A percentile compares a stretch with the other conserved stretches of the same genome.
These are phyloP conservation scores for Lutjanus erythropterus DNA, from an alignment of 2,113 vertebrate species.

Conservation along the genomic window DNA sequence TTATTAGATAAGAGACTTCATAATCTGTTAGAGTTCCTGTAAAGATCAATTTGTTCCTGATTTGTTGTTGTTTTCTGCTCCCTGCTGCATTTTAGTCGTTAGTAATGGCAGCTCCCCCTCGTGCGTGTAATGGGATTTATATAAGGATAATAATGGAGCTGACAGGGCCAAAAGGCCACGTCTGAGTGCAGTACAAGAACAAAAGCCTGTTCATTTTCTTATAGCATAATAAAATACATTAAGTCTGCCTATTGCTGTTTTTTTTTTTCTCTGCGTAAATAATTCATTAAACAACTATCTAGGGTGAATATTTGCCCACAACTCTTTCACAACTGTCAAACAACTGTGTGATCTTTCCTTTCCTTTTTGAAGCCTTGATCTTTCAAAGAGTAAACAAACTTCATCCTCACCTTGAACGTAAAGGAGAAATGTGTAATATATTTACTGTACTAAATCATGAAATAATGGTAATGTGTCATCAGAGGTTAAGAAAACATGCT, in stretches of 20 bases:
- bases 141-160: not conserved
- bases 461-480: too few relatives aligned
- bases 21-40: not conserved
- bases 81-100: not conserved
- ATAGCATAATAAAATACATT: slow-evolving; percentile 30
- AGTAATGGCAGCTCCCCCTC: not conserved
- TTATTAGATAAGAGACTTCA: not conserved
- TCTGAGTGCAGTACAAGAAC: slow-evolving; percentile 3
- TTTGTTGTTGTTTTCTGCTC: slow-evolving; percentile 20
- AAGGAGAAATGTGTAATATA: too few relatives aligned
- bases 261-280: slow-evolving; percentile 14
- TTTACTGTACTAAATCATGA: too few relatives aligned
- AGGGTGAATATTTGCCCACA: slow-evolving; percentile 25
- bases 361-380: slow-evolving; percentile 31
- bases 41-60: slow-evolving; percentile 28
- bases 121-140: slow-evolving; percentile 29
- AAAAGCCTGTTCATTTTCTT: slow-evolving; percentile 5
- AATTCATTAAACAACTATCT: slow-evolving; percentile 22
- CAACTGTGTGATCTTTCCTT: slow-evolving; percentile 31
- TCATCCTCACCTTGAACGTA: slow-evolving; percentile 1
- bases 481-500: too few relatives aligned
- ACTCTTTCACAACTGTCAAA: slow-evolving; percentile 20
- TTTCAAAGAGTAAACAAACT: slow-evolving; percentile 45
- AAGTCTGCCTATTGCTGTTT: not conserved
- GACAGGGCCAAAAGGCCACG: not conserved